phyloP scores from a whole-genome alignment of 2,888 invertebrate genomes.

The Cheilosia grossa region DNA sequence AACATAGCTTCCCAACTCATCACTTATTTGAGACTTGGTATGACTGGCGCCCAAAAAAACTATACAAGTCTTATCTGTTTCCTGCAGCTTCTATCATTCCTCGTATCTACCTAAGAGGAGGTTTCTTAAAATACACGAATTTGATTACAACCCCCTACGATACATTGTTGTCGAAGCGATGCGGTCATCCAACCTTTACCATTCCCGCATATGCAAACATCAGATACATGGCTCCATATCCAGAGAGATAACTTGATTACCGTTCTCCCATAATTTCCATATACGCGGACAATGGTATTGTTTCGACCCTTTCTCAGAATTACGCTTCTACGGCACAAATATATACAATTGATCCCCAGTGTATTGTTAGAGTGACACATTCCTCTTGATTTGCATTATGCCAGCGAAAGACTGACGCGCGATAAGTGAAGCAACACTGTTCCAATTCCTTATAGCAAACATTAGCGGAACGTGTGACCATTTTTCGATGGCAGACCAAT shows the following conservation, averaged over 20 bases:
- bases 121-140: no score
- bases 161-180: background rate
- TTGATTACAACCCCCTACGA: no score
- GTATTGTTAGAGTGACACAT: conserved; percentile 36
- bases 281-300: background rate
- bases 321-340: background rate
- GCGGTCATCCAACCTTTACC: background rate
- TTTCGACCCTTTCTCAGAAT: background rate
- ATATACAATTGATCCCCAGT: conserved; percentile 51
- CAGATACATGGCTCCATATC: background rate
- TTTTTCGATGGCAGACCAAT: conserved; percentile 64
- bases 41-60: no score
- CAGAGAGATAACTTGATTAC: background rate
- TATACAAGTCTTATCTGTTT: no score
- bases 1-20: no score
- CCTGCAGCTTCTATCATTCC: no score
- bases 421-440: conserved; percentile 18
- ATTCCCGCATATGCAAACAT: background rate
- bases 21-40: no score
- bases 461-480: conserved; percentile 68
- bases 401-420: conserved; percentile 14
- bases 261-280: background rate
- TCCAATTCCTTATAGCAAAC: conserved; percentile 55
- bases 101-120: no score
- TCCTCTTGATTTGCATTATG: conserved; percentile 49